phyloP scores from a whole-genome alignment of 2,888 invertebrate species.

The Thera britannica region DNA sequence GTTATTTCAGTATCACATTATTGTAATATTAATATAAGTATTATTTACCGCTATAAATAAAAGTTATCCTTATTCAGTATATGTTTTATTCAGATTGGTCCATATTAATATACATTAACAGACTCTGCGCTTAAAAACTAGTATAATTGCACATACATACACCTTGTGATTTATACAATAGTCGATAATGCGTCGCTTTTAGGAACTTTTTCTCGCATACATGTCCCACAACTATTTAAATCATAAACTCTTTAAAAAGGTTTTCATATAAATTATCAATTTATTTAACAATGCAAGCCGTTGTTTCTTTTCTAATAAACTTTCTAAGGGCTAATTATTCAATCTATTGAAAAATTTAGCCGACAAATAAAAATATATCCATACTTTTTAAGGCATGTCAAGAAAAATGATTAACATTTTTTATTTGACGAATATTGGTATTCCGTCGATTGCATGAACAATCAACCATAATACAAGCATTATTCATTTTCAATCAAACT shows the following conservation, averaged over 20 bases:
- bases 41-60: slow-evolving; percentile 56
- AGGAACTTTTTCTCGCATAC: slow-evolving; percentile 12
- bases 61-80: slow-evolving; percentile 54
- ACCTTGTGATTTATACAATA: slow-evolving; percentile 36
- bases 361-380: too few species aligned
- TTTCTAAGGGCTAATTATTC: neutral
- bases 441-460: too few species aligned
- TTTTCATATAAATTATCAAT: neutral
- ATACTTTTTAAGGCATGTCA: too few species aligned
- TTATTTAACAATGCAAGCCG: neutral
- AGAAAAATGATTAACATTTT: too few species aligned
- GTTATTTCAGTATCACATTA: neutral
- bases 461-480: neutral
- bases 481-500: neutral
- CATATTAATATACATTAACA: slow-evolving; percentile 41
- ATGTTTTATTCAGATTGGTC: slow-evolving; percentile 65
- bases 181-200: slow-evolving; percentile 20
- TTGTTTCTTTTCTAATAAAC: neutral
- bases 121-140: slow-evolving; percentile 31
- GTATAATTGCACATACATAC: slow-evolving; percentile 43
- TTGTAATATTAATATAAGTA: slow-evolving; percentile 4
- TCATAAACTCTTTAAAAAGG: neutral
- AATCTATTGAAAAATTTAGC: too few species aligned
- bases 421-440: too few species aligned
- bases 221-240: neutral